Percentiles rank a stretch among this genome's conserved stretches.
Conservation (phyloP, 2,113 vertebrate genomes). For the Proterorhinus semilunaris region DNA sequence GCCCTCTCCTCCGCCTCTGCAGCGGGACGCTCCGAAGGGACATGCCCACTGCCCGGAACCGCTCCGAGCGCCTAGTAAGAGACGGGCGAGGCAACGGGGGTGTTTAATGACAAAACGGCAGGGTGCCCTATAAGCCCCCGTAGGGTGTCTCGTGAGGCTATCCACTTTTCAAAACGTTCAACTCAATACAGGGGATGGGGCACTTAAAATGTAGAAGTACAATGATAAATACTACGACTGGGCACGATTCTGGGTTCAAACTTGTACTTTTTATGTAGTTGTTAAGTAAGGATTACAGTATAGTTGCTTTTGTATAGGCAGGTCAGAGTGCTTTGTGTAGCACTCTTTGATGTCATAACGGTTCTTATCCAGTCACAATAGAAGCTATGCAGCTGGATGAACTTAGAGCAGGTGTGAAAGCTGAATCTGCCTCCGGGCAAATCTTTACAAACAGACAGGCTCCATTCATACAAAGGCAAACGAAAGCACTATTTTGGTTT, state of each 20-base stretch:
- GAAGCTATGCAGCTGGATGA: background rate
- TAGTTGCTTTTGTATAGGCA: too few relatives aligned
- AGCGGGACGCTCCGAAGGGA: slow-evolving; percentile 21
- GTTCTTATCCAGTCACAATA: background rate
- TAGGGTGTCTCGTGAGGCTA: slow-evolving; percentile 43
- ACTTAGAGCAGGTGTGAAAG: background rate
- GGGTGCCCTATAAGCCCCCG: slow-evolving; percentile 47
- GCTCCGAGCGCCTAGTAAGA: slow-evolving; percentile 35
- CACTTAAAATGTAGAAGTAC: background rate
- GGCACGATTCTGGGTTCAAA: too few relatives aligned
- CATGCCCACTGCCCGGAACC: slow-evolving; percentile 45
- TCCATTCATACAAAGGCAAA: too few relatives aligned
- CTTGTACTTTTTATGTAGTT: too few relatives aligned
- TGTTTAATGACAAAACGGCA: slow-evolving; percentile 48
- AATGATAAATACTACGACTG: too few relatives aligned
- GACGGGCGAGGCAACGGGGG: slow-evolving; percentile 6
- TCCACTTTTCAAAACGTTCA: background rate
- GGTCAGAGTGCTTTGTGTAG: background rate
- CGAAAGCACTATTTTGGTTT: too few relatives aligned
- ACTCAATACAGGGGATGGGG: background rate
- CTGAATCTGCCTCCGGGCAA: background rate
- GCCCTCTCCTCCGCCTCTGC: slow-evolving; percentile 26
- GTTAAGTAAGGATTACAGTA: too few relatives aligned
- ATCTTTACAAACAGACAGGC: too few relatives aligned
- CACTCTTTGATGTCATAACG: background rate